A percentile compares a stretch with the other conserved stretches of the same genome.
Evolutionary conservation across 2,797 vertebrate genomes (phyloP).

Genomic region (Perodicticus potto): DNA sequence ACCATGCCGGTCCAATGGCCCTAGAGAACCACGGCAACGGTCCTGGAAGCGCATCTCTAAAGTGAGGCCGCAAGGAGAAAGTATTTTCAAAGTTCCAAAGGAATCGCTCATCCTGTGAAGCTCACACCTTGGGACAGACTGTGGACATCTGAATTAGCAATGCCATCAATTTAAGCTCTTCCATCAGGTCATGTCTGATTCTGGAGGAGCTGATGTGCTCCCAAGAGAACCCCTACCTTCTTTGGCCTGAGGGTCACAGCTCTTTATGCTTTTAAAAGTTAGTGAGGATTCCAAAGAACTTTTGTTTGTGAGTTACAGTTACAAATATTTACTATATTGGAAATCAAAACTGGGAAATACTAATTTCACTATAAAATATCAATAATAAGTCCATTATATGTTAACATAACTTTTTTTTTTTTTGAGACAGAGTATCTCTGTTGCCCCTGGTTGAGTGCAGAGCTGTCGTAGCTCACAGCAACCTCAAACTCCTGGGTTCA

Average conservation of each 20-base stretch:
- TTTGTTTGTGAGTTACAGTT: slow-evolving; percentile 1
- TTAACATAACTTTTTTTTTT: slow-evolving; percentile 34
- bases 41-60: neutral
- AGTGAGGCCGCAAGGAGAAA: neutral
- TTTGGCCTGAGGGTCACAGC: neutral
- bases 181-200: neutral
- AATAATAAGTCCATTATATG: neutral
- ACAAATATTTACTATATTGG: neutral
- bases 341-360: slow-evolving; percentile 59
- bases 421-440: neutral
- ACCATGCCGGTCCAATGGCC: neutral
- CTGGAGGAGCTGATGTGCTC: neutral
- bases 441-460: too few species aligned
- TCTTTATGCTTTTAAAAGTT: neutral
- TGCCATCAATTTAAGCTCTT: slow-evolving; percentile 18
- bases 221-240: neutral
- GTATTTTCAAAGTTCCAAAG: neutral
- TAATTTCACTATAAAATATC: slow-evolving; percentile 32
- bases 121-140: neutral
- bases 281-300: neutral
- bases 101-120: neutral
- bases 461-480: too few species aligned
- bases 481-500: too few species aligned
- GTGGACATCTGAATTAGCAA: neutral
- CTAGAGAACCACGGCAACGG: neutral